Evolutionary conservation across 2,888 invertebrate genomes (phyloP).

Genomic region (Rotaria sp.): DNA sequence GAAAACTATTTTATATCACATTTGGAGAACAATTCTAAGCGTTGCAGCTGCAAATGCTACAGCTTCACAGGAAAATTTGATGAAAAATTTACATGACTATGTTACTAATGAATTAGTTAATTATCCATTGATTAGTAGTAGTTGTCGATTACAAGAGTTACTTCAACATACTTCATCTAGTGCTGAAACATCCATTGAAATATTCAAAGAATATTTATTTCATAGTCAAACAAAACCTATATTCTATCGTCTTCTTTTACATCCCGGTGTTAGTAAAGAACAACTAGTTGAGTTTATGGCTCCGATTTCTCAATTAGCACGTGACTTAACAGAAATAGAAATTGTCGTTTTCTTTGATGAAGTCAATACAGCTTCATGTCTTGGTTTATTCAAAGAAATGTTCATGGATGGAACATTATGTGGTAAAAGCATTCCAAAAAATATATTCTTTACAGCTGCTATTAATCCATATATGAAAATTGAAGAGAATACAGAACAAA

Average conservation of each 20-base stretch:
- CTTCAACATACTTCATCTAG: no score
- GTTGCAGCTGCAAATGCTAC: neutral
- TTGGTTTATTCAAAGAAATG: neutral
- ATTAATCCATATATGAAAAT: constrained; percentile 30
- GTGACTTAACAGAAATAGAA: neutral
- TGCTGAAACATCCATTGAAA: neutral
- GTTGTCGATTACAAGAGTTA: neutral
- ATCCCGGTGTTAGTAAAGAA: neutral
- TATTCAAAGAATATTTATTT: neutral
- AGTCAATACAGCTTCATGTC: neutral
- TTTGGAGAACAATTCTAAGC: neutral
- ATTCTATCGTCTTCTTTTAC: constrained; percentile 19
- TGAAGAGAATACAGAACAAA: neutral
- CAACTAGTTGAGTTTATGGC: neutral
- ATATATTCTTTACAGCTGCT: constrained; percentile 33
- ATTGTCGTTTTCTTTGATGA: constrained; percentile 21
- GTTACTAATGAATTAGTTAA: neutral
- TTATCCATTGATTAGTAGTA: neutral
- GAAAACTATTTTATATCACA: neutral
- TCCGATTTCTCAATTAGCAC: neutral
- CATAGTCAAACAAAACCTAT: neutral
- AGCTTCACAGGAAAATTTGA: no score
- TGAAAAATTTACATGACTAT: neutral
- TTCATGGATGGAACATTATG: neutral
- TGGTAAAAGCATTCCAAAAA: neutral